Percentiles rank a stretch among this genome's conserved stretches.
These are phyloP conservation scores for Cephus runcator DNA, from an alignment of 2,888 invertebrate species.

Conservation along the genomic window DNA sequence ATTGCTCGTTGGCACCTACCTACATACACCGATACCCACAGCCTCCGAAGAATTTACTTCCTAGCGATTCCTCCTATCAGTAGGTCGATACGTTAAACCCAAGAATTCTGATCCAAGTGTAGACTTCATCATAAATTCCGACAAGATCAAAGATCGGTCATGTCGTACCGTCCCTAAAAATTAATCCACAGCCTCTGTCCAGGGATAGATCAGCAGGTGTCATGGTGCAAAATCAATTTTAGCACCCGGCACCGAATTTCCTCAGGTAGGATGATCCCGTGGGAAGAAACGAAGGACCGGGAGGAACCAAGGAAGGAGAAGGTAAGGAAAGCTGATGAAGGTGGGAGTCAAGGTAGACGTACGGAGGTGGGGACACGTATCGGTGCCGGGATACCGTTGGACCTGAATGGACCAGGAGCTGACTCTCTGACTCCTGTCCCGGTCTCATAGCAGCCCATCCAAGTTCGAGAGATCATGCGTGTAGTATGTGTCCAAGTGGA, in stretches of 20 bases:
- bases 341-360: conserved; percentile 23
- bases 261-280: background rate
- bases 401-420: conserved; percentile 62
- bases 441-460: conserved; percentile 20
- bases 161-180: background rate
- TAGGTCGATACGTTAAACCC: background rate
- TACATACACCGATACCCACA: background rate
- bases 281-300: conserved; percentile 5
- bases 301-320: conserved; percentile 14
- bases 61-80: background rate
- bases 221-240: background rate
- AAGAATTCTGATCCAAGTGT: background rate
- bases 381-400: conserved; percentile 69
- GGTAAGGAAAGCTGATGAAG: conserved; percentile 13
- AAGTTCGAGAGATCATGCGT: background rate
- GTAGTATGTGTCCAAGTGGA: background rate
- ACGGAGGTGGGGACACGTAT: conserved; percentile 43
- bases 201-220: background rate
- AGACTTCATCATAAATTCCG: background rate
- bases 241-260: background rate
- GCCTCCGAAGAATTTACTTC: background rate
- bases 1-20: background rate
- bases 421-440: conserved; percentile 43
- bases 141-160: background rate
- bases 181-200: background rate